Conservation (phyloP, 2,113 vertebrate genomes). For the Scopus umbretta region DNA sequence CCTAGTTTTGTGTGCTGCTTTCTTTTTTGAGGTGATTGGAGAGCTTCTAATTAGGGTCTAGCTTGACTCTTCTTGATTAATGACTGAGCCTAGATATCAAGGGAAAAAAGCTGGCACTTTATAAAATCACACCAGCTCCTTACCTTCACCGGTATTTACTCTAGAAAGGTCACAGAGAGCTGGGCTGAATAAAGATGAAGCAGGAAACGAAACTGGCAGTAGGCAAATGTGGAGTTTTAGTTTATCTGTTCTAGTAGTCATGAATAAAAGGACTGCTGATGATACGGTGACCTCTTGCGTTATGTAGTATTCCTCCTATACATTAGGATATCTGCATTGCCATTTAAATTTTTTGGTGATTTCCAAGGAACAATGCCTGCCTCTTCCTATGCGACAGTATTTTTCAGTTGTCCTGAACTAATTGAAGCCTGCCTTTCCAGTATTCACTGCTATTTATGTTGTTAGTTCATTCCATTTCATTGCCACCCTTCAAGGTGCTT, state of each 20-base stretch:
- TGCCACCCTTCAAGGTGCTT: background rate
- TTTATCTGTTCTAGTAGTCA: background rate
- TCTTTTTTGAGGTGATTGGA: slow-evolving; percentile 21
- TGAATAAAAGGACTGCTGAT: background rate
- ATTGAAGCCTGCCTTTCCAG: background rate
- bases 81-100: background rate
- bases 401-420: background rate
- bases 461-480: background rate
- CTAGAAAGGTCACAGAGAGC: background rate
- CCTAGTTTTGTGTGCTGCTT: background rate
- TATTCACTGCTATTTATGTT: background rate
- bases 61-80: slow-evolving; percentile 26
- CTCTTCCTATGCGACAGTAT: background rate
- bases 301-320: background rate
- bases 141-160: background rate
- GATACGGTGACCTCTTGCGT: background rate
- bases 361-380: background rate
- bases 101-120: background rate
- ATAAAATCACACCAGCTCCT: background rate
- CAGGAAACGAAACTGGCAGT: background rate
- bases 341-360: background rate
- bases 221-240: background rate
- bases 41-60: background rate
- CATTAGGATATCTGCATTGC: background rate
- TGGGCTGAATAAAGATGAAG: background rate